These are phyloP conservation scores for Cololabis saira DNA, from an alignment of 2,113 vertebrate genomes.

Conservation along the genomic window DNA sequence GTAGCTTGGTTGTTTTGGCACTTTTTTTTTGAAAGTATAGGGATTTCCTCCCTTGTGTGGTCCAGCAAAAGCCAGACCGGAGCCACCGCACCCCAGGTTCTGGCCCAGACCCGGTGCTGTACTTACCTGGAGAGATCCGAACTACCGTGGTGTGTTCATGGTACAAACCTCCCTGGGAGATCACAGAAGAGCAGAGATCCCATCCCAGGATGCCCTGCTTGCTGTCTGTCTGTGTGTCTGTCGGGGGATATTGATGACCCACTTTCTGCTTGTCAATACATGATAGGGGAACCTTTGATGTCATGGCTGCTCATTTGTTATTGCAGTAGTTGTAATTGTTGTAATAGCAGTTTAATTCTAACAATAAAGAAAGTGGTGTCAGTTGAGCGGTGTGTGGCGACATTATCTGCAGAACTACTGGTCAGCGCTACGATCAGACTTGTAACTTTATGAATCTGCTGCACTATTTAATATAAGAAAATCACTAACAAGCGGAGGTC, in stretches of 20 bases:
- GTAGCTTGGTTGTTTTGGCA: too few relatives aligned
- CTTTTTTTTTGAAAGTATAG: too few relatives aligned
- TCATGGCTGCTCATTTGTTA: neutral
- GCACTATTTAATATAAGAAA: slow-evolving; percentile 5
- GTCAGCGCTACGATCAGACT: neutral
- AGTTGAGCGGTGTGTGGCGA: too few relatives aligned
- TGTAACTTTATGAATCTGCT: neutral
- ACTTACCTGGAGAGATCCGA: slow-evolving; percentile 6
- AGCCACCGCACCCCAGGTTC: slow-evolving; percentile 4
- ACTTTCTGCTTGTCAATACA: slow-evolving; percentile 56
- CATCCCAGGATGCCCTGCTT: slow-evolving; percentile 51
- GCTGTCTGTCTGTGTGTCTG: slow-evolving; percentile 51
- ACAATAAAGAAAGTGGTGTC: too few relatives aligned
- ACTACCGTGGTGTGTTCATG: slow-evolving; percentile 21
- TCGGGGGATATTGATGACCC: slow-evolving; percentile 51
- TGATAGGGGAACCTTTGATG: slow-evolving; percentile 30
- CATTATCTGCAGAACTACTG: neutral
- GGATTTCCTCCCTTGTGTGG: too few relatives aligned
- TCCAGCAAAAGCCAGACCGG: neutral
- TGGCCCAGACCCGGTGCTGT: neutral
- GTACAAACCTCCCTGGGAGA: slow-evolving; percentile 35
- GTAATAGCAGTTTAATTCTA: too few relatives aligned
- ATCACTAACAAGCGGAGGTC: neutral
- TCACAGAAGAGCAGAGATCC: slow-evolving; percentile 21
- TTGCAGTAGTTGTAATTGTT: neutral